Evolutionary conservation across 1,140 invertebrate species (phyloP).

Genomic region (Tetramorium alpestre): DNA sequence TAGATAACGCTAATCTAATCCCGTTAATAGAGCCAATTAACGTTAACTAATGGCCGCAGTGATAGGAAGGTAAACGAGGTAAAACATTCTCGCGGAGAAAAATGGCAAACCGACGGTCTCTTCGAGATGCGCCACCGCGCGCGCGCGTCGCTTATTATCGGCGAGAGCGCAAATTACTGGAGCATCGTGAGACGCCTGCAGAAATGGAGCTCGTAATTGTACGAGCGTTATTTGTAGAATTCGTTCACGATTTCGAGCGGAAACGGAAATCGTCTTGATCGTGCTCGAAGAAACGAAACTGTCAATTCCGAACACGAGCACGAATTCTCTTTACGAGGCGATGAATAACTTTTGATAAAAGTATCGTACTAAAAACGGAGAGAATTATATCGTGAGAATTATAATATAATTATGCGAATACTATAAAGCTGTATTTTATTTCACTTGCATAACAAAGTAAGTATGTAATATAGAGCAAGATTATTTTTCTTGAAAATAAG

Average conservation of each 20-base stretch:
- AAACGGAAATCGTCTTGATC: neutral
- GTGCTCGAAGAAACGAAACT: neutral
- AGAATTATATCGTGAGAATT: neutral
- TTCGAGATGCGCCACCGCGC: neutral
- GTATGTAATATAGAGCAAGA: neutral
- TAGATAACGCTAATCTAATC: constrained; percentile 21
- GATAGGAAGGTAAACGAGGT: neutral
- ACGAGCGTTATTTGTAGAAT: neutral
- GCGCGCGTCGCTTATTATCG: neutral
- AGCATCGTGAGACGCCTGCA: constrained; percentile 11
- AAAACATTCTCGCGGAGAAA: neutral
- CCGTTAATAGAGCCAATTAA: constrained; percentile 49
- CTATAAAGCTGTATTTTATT: too few relatives aligned
- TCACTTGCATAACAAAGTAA: neutral
- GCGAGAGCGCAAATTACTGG: constrained; percentile 12
- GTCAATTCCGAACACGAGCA: neutral
- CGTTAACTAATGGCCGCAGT: constrained; percentile 23
- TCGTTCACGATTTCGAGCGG: neutral
- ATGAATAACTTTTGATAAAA: neutral
- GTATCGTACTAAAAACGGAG: neutral
- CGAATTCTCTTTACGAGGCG: neutral
- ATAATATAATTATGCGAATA: neutral
- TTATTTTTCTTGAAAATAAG: neutral
- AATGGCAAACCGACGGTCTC: neutral
- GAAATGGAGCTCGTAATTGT: neutral